Percentiles rank a stretch among this genome's conserved stretches.
These are phyloP conservation scores for Lamproptera curius DNA, from an alignment of 2,888 invertebrate genomes.

Conservation along the genomic window DNA sequence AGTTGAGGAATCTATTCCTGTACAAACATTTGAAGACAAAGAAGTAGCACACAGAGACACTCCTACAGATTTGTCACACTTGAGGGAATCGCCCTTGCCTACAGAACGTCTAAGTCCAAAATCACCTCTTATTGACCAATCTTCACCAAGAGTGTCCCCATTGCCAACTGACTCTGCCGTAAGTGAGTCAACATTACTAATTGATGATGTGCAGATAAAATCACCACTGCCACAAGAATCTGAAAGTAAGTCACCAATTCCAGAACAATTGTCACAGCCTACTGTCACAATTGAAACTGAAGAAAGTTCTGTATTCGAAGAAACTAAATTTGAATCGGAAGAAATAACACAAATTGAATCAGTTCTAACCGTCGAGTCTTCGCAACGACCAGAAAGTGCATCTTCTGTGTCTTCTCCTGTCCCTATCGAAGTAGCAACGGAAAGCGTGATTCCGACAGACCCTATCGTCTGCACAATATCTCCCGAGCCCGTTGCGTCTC, in stretches of 20 bases:
- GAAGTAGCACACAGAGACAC: conserved; percentile 1
- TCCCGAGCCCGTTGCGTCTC: conserved; percentile 14
- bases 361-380: conserved; percentile 1
- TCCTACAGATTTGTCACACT: conserved; percentile 37
- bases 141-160: conserved; percentile 12
- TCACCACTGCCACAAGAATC: conserved; percentile 13
- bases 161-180: conserved; percentile 9
- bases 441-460: conserved; percentile 25
- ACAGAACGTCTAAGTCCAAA: conserved; percentile 25
- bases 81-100: conserved; percentile 27
- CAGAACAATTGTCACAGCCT: background rate
- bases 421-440: conserved; percentile 23
- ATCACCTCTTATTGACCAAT: conserved; percentile 18
- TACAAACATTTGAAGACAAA: background rate
- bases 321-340: conserved; percentile 5
- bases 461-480: conserved; percentile 20
- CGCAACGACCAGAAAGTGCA: background rate
- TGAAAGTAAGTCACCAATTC: conserved; percentile 13
- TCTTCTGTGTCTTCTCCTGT: conserved; percentile 4
- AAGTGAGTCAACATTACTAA: conserved; percentile 18
- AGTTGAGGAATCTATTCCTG: conserved; percentile 1
- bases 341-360: background rate
- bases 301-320: conserved; percentile 5
- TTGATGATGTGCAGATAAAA: conserved; percentile 9
- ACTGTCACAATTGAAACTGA: conserved; percentile 2